Evolutionary conservation across 2,797 vertebrate genomes (phyloP).

Genomic region (Clarias fuscus): DNA sequence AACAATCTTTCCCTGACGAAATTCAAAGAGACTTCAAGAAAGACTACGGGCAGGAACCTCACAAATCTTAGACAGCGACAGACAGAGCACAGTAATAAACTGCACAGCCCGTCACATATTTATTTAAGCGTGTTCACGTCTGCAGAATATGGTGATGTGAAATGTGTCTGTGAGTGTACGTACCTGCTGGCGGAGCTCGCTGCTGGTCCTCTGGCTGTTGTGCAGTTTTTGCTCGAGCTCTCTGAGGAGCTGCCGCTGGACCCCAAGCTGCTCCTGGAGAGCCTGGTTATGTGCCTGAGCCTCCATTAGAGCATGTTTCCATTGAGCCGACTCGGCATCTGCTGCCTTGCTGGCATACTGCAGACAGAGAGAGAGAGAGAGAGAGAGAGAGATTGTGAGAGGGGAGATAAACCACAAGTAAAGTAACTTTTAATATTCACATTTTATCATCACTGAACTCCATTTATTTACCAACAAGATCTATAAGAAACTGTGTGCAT

Average conservation of each 20-base stretch:
- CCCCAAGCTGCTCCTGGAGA: conserved; percentile 87
- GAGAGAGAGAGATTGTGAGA: not conserved
- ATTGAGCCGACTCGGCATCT: conserved; percentile 84
- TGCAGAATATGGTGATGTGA: not conserved
- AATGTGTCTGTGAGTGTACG: conserved; percentile 61
- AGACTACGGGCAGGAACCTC: not conserved
- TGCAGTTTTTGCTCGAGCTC: conserved; percentile 91
- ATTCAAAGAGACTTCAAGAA: not conserved
- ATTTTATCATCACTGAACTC: not conserved
- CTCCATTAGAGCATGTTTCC: conserved; percentile 78
- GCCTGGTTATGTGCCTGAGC: conserved; percentile 79
- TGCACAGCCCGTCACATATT: not conserved
- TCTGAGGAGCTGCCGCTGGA: conserved; percentile 84
- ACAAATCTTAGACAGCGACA: not conserved
- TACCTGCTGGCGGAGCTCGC: conserved; percentile 89
- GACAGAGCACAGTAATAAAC: not conserved
- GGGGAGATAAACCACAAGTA: no score
- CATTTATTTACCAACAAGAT: not conserved
- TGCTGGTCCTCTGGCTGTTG: conserved; percentile 79
- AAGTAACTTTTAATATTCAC: not conserved
- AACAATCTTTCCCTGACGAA: not conserved
- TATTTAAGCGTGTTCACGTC: not conserved
- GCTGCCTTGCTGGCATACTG: conserved; percentile 83
- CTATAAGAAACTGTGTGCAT: not conserved
- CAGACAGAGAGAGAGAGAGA: not conserved